Evolutionary conservation across 2,797 vertebrate species (phyloP).

Genomic region (Clarias pachynema): DNA sequence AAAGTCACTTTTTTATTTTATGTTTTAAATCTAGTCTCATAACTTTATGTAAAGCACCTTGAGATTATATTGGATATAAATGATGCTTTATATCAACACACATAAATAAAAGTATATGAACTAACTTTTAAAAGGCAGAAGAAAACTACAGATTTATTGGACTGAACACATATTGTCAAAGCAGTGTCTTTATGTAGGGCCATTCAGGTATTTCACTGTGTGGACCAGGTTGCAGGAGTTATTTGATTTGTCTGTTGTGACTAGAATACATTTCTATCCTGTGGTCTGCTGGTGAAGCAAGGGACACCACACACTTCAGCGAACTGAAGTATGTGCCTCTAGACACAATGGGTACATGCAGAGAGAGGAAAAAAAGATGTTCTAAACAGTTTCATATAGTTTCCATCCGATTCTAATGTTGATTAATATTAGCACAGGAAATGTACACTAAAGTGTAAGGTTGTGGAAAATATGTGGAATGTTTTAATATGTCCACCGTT

Average conservation of each 20-base stretch:
- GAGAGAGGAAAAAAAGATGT: not conserved
- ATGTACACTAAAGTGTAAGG: not conserved
- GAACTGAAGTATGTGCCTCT: not conserved
- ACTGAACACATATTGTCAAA: not conserved
- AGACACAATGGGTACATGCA: not conserved
- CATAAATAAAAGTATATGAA: not conserved
- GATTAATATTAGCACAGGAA: not conserved
- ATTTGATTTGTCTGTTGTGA: not conserved
- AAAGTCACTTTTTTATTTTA: conserved; percentile 10
- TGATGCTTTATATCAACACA: not conserved
- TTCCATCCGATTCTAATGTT: not conserved
- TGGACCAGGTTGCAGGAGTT: not conserved
- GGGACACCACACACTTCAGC: no score
- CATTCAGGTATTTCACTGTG: not conserved
- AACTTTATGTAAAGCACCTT: conserved; percentile 1
- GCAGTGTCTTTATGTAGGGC: not conserved
- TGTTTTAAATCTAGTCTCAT: not conserved
- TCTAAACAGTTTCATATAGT: not conserved
- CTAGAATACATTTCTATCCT: not conserved
- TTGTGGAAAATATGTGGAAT: not conserved
- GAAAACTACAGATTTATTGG: not conserved
- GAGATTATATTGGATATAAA: not conserved
- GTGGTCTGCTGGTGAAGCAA: not conserved
- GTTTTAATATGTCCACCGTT: not conserved
- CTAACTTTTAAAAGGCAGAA: not conserved